Evolutionary conservation across 2,888 invertebrate species (phyloP), one percentile per base, ranked within the genome.

Genomic region (Cosmia pyralina): DNA sequence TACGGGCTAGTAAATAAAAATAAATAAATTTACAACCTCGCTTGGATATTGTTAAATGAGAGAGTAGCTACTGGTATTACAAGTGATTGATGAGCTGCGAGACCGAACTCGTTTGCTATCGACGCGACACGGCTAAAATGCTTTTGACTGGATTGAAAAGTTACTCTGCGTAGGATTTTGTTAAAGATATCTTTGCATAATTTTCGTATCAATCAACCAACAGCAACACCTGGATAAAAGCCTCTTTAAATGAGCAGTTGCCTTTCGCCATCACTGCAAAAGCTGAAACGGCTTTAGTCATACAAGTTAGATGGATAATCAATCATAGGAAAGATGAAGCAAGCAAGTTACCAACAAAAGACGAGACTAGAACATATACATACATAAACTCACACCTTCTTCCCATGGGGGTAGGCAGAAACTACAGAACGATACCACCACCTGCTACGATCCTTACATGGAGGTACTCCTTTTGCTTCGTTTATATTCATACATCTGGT

Each of bases 1-100:
- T 82, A 69, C 69, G 62, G 64, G 77, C 67, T 68, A 75, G 86
- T 79, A 72, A 85, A 84, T 85, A 74, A 72, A 78, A 73, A 72
- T 62, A 65, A 65, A 82, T 75, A 79, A 68, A 73, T 69, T 69
- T 72, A 71, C 65, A 77, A 72, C 28, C 53, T 62, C 19, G 60
- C 71, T 69, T 52, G 60, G 57, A 55, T 77, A 77, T 84, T 84
- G 67, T 71, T 77, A 38, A 64, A 55, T 62, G 52, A 46, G 38
- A n/a, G 58, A 78, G 41, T 13, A n/a, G n/a, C n/a, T n/a, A 50
- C 15, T 28, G 53, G 52, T 62, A 62, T 38, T 55, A 64, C 22
- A 34, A 60, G 58, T 80, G 80, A 83, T 79, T 80, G 69, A 80
- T 80, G 63, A 69, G 69, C 48, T 69, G 69, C n/a, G 69, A 57